Base-by-base conservation (phyloP, 2,888 invertebrate genomes). In the Lithosia quadra region DNA sequence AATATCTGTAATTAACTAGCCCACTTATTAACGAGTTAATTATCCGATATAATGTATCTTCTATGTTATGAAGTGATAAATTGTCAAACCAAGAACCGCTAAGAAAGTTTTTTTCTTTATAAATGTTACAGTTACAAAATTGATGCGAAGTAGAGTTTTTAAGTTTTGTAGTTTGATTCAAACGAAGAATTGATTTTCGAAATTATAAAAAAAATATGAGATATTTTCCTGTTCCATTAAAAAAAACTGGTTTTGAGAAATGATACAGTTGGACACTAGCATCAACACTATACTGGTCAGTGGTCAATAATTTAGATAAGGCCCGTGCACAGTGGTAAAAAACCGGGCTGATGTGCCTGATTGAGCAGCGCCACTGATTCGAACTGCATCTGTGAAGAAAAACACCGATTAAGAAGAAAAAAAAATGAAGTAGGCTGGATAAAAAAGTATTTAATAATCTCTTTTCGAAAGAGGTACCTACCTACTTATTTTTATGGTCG, bases 1-100 rank as follows among this genome's bases (percentile, higher is more conserved):
- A 39, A 57, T 58, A 49, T 64, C 53, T 60, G 62, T 68, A 81
- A 76, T 82, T 84, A 84, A 85, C 84, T 72, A 83, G 65, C 53
- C 59, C 67, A 69, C 67, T 80, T 75, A 75, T 73, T 55, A 63
- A 15, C 57, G 67, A 79, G 71, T 65, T 60, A 77, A 70, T 80
- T 63, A 55, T 66, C n/a, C 13, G 39, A 43, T 22, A 18, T 10
- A n/a, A 9, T 63, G 13, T 34, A 55, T 22, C 34, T 55, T 22
- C 55, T 34, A 33, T n/a, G 36, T 39, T 39, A 39, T 36, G 18
- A 60, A 15, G 4, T 8, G 18, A 39, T 22, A 60, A 60, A 39
- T 18, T 1, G 24, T 60, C 59, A 22, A 15, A 5, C 13, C 5
- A 9, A 36, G 22, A 59, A 7, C 36, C 0, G 36, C 21, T 36